Evolutionary conservation across 2,888 invertebrate species (phyloP), one percentile per base, ranked within the genome.

Genomic region (Polia nebulosa): DNA sequence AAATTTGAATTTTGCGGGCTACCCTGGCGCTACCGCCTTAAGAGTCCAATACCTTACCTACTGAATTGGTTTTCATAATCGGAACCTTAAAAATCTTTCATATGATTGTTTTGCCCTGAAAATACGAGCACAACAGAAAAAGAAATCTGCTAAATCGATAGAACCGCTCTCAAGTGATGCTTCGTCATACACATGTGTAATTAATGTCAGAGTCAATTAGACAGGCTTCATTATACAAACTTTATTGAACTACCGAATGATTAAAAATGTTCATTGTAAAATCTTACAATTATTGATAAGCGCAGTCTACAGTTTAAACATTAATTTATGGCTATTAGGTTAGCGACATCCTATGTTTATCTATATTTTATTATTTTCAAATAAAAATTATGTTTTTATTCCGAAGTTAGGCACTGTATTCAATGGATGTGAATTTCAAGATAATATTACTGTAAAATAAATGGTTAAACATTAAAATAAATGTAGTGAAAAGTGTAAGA

Each of bases 261-360:
- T 52, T n/a, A n/a, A n/a, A 69, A 36, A 7, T 41, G 41, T 36
- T 13, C 6, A 0, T 47, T 25, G 22, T 60, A 36, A 69, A 72
- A 27, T 52, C 13, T 32, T 13, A 13, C 51, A 36, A n/a, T n/a
- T 51, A 58, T 9, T 36, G 69, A 69, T 69, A 73, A 53, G 51
- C 17, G 7, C 1, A 7, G 25, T 25, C 8, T 36, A 13, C 13
- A 44, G 22, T 36, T 44, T n/a, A 1, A 22, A 25, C 1, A 34
- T 72, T 25, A 20, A 68, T 68, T 68, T 68, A 68, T 72, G 67
- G 25, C 32, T 22, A 15, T 7, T 11, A 13, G n/a, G 25, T 47
- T 47, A 17, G 3, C 17, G 17, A 11, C 49, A 27, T 25, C 15
- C 6, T 4, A 22, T 13, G 22, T 8, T 49, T 49, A 49, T 49